Base-by-base conservation (phyloP, 2,888 invertebrate genomes). In the Meteorus cinctellus region DNA sequence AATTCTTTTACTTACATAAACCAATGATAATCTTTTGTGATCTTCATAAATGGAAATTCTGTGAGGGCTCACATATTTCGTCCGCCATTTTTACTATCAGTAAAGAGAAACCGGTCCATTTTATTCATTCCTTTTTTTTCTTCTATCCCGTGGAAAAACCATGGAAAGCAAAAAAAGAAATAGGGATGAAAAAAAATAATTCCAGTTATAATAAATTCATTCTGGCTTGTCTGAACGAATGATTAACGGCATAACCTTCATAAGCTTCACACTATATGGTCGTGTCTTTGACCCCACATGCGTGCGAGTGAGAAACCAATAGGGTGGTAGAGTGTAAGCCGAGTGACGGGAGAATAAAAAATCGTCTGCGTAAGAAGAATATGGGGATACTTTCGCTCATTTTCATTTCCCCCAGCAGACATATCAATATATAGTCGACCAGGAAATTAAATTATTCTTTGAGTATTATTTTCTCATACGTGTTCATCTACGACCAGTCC, bases 381-480 rank as follows among this genome's bases (percentile, higher is more conserved):
- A 69, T 74, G 74, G 74, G 45, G 71, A 55, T 55, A 55, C n/a
- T 24, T 55, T 5, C 55, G 69, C 45, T 62, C 72, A 59, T 72
- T 59, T 77, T 77, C 73, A 48, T 41, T 51, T 29, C 62, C 51
- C 51, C 48, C 29, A 36, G 36, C 59, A 62, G 66, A 62, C 59
- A 75, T 19, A 55, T 19, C 2, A 65, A 48, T 48, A 55, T 72
- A 69, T 76, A 77, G 71, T 51, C 76, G 71, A 74, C 72, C 78
- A 74, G 78, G 78, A 78, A 80, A 80, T 80, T 80, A 78, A 78
- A 80, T 80, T 80, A 80, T 80, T 80, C 77, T 75, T 78, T 59
- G 62, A 62, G 67, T 60, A 19, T 19, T 55, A 19, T 55, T 19
- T 55, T 55, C 19, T 55, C 29, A 51, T 67, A 65, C 62, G 48